Base-by-base conservation (phyloP, 2,797 vertebrate genomes). In the Halcyon badia region DNA sequence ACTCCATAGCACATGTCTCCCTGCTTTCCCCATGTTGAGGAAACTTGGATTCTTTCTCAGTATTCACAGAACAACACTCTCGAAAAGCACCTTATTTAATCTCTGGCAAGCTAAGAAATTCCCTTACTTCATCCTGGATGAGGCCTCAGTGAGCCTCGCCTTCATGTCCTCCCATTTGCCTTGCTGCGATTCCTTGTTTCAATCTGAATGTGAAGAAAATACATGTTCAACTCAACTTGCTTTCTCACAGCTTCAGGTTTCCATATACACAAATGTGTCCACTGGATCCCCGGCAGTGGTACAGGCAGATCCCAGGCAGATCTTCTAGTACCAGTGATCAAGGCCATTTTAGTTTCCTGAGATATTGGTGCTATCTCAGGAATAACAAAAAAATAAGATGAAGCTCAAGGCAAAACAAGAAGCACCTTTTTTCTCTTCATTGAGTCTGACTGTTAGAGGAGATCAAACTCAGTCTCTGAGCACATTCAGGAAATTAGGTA, bases 401-500 rank as follows among this genome's bases (percentile, higher is more conserved):
- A 79, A 90, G 7, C 18, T 64, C 6, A 52, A 58, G 31, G 72
- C 15, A 52, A 75, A 87, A 57, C 4, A 39, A 61, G 3, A 52
- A 33, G 1, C 0, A 0, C 19, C 26, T 28, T 64, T 82, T 37
- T 57, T 31, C 26, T 18, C 4, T 28, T 62, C 56, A 26, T 44
- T 41, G 25, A 64, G 16, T n/a, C 41, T 51, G 14, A 4, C 33
- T 84, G 3, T 57, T 70, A 79, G 75, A 93, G 44, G 25, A 44
- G 41, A 88, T 77, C 41, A 61, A 83, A 77, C 3, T 80, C 35
- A 71, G 51, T 61, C 24, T 33, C 49, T 31, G 16, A 83, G 41
- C 41, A 90, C 26, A 37, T 68, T 66, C 68, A 83, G 81, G 95
- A 93, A 95, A 77, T 77, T 80, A 64, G 30, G 26, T 64, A 94